phyloP scores from a whole-genome alignment of 2,113 vertebrate genomes.

The Dipodomys spectabilis region DNA sequence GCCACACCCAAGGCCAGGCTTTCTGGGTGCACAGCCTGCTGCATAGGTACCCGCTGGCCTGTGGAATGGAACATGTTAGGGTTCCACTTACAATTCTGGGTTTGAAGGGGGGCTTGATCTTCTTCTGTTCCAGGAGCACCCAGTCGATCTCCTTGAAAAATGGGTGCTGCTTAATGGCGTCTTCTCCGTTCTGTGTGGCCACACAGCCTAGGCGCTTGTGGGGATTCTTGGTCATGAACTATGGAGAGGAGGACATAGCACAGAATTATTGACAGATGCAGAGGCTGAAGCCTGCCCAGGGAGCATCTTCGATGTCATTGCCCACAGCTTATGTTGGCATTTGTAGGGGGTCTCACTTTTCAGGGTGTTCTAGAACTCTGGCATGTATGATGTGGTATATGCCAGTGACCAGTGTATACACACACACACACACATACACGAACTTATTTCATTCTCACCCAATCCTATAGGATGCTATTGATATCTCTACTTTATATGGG shows the following conservation, averaged over 20 bases:
- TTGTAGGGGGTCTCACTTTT: background rate
- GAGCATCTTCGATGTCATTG: accelerated
- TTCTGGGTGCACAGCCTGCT: background rate
- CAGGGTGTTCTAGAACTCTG: background rate
- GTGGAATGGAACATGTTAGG: accelerated
- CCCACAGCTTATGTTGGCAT: background rate
- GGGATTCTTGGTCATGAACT: constrained; percentile 99
- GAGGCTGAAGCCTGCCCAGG: background rate
- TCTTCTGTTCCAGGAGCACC: constrained; percentile 96
- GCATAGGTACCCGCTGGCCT: accelerated
- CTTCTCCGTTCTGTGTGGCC: constrained; percentile 94
- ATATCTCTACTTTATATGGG: background rate
- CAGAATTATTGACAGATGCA: background rate
- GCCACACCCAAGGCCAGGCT: background rate
- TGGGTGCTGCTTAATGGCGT: constrained; percentile 96
- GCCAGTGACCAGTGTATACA: background rate
- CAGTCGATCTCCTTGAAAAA: constrained; percentile 99
- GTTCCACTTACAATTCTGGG: constrained; percentile 96
- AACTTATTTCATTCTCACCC: background rate
- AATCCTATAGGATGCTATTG: background rate
- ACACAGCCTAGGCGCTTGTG: constrained; percentile 97
- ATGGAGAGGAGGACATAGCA: constrained; percentile 51
- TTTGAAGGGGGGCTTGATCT: constrained; percentile 98
- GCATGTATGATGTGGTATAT: background rate
- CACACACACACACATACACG: too few relatives aligned